phyloP scores from a whole-genome alignment of 2,113 vertebrate genomes.

The Pitta sordida region DNA sequence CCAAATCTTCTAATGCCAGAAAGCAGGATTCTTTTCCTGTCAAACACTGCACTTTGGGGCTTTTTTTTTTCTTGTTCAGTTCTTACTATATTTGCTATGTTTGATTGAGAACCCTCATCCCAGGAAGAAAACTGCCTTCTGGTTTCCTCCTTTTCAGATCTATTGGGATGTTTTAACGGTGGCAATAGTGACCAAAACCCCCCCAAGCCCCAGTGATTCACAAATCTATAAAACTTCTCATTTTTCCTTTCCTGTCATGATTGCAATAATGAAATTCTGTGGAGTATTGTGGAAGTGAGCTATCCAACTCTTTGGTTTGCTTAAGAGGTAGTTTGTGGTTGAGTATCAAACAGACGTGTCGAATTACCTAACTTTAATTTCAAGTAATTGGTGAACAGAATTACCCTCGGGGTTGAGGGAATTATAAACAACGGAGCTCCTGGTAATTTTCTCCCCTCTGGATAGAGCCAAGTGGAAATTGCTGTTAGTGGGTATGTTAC shows the following conservation, averaged over 20 bases:
- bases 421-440: slow-evolving; percentile 30
- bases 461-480: slow-evolving; percentile 41
- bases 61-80: not conserved
- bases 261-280: slow-evolving; percentile 37
- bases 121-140: not conserved
- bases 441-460: slow-evolving; percentile 46
- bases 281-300: slow-evolving; percentile 42
- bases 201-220: not conserved
- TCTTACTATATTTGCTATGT: not conserved
- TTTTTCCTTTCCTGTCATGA: slow-evolving; percentile 56
- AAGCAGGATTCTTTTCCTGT: not conserved
- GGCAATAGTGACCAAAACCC: slow-evolving; percentile 10
- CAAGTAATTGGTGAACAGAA: slow-evolving; percentile 68
- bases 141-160: not conserved
- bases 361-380: slow-evolving; percentile 77
- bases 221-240: slow-evolving; percentile 13
- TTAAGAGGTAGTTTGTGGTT: slow-evolving; percentile 77
- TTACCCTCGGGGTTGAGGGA: slow-evolving; percentile 52
- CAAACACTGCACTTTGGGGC: not conserved
- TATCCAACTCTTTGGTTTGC: slow-evolving; percentile 52
- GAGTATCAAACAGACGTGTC: slow-evolving; percentile 70
- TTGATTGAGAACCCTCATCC: not conserved
- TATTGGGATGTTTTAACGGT: not conserved
- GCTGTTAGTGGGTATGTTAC: slow-evolving; percentile 41
- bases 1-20: not conserved